Conservation (phyloP, 2,888 invertebrate species). For the Ceramica pisi region DNA sequence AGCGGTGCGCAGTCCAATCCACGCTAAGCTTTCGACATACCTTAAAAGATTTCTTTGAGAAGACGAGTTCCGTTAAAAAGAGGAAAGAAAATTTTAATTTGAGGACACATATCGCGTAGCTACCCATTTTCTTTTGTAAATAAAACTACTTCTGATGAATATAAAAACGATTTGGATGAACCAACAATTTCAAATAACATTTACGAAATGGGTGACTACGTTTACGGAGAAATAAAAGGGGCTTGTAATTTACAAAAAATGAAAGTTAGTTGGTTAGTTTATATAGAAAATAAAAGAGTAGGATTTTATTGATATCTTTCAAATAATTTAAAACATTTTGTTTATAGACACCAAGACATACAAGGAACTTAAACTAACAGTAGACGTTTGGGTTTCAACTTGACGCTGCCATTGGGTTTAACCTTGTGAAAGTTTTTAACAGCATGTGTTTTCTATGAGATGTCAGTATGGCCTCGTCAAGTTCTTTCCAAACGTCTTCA, state of each 20-base stretch:
- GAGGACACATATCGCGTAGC: conserved; percentile 54
- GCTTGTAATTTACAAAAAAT: conserved; percentile 37
- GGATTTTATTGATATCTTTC: conserved; percentile 14
- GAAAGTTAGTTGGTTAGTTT: conserved; percentile 37
- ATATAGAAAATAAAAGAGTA: conserved; percentile 31
- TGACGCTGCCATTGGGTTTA: conserved; percentile 30
- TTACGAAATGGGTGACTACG: conserved; percentile 57
- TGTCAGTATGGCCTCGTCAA: conserved; percentile 24
- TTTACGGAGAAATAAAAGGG: conserved; percentile 47
- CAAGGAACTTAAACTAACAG: background rate
- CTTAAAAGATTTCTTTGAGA: conserved; percentile 89
- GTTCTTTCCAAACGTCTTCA: conserved; percentile 38
- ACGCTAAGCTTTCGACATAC: conserved; percentile 88
- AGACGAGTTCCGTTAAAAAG: conserved; percentile 88
- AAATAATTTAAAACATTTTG: conserved; percentile 29
- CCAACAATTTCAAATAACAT: background rate
- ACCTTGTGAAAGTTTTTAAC: background rate
- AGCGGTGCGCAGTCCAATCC: conserved; percentile 78
- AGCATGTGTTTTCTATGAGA: background rate
- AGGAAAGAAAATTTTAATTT: conserved; percentile 84
- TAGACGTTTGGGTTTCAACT: conserved; percentile 33
- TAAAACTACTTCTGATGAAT: background rate
- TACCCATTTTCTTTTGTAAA: conserved; percentile 53
- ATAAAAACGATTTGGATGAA: background rate
- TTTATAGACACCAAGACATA: conserved; percentile 56